These are phyloP conservation scores for Tetanocera ferruginea DNA, from an alignment of 2,888 invertebrate genomes.

Conservation along the genomic window DNA sequence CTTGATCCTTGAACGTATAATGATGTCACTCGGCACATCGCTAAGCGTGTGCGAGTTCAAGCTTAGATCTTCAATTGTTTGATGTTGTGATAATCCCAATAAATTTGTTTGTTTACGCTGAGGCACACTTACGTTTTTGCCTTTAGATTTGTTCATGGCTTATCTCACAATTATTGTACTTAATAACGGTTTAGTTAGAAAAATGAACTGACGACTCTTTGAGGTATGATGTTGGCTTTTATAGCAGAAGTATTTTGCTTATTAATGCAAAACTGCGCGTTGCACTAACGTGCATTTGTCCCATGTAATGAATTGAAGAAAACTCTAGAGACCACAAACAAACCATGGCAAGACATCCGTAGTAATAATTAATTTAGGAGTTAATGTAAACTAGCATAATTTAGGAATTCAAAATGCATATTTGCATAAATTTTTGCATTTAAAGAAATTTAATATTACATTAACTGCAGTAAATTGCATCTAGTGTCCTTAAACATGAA, in stretches of 20 bases:
- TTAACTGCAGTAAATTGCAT: no score
- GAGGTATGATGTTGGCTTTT: no score
- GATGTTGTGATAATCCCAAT: slow-evolving; percentile 50
- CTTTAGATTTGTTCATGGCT: slow-evolving; percentile 20
- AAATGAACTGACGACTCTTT: background rate
- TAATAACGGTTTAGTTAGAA: background rate
- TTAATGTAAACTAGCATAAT: background rate
- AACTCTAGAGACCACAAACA: no score
- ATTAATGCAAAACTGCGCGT: no score
- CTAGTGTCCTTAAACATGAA: no score
- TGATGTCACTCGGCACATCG: slow-evolving; percentile 67
- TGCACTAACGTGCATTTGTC: no score
- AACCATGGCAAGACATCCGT: no score
- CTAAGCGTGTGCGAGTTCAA: slow-evolving; percentile 62
- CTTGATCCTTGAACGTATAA: slow-evolving; percentile 64
- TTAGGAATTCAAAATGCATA: no score
- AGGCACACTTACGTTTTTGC: slow-evolving; percentile 44
- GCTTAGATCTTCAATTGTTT: slow-evolving; percentile 54
- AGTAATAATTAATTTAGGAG: no score
- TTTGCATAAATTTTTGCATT: background rate
- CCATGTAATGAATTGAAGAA: no score
- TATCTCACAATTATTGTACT: background rate
- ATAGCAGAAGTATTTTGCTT: no score
- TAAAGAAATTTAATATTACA: no score
- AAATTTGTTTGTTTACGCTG: slow-evolving; percentile 56